These are phyloP conservation scores for Cossypha polioptera DNA, from an alignment of 2,797 vertebrate species.

Conservation along the genomic window DNA sequence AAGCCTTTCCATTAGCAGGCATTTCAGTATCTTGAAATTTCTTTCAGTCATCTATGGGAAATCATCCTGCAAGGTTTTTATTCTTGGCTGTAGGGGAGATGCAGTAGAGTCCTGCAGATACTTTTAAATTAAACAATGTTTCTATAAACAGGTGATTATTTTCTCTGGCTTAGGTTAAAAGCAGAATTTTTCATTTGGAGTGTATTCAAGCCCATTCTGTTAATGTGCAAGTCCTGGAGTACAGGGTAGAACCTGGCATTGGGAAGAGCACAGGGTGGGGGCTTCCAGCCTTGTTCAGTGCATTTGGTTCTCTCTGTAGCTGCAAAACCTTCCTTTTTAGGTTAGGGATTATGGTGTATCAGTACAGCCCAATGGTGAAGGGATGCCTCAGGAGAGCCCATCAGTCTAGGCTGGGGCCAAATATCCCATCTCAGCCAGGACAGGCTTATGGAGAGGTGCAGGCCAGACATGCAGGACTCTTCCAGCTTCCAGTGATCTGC, in stretches of 20 bases:
- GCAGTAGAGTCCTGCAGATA: not conserved
- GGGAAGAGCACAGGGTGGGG: not conserved
- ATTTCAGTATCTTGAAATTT: not conserved
- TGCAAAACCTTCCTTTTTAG: not conserved
- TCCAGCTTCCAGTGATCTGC: not conserved
- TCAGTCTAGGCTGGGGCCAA: not conserved
- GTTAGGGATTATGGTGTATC: not conserved
- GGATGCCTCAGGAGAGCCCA: not conserved
- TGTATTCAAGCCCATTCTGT: not conserved
- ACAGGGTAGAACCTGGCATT: not conserved
- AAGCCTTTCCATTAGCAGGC: not conserved
- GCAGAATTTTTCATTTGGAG: not conserved
- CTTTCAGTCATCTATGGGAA: not conserved
- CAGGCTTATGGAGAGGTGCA: accelerated
- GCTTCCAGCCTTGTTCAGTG: not conserved
- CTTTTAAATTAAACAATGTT: not conserved
- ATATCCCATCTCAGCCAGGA: not conserved
- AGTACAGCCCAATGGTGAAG: not conserved
- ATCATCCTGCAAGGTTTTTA: not conserved
- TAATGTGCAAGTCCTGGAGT: not conserved
- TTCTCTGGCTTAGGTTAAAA: not conserved
- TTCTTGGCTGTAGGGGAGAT: not conserved
- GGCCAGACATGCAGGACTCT: not conserved
- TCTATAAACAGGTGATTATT: not conserved
- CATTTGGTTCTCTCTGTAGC: not conserved